Percentiles rank a stretch among this genome's conserved stretches.
Conservation (phyloP, 35 echinoderm and acorn worm species). For the Stichopus chloronotus region DNA sequence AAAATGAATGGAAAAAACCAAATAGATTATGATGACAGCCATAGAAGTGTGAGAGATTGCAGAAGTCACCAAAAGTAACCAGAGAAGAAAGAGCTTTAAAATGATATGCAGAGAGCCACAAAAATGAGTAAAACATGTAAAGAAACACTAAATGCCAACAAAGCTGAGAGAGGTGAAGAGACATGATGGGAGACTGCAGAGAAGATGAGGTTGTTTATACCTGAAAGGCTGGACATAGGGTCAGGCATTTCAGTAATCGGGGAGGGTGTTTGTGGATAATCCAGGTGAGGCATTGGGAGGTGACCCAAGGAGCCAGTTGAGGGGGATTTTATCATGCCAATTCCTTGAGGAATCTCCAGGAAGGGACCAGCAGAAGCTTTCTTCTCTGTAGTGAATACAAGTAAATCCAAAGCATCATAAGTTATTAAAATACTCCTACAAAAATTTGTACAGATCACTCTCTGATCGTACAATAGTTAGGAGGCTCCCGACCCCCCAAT, state of each 20-base stretch:
- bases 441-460: too few relatives aligned
- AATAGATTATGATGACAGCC: background rate
- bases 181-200: background rate
- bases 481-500: too few relatives aligned
- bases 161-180: background rate
- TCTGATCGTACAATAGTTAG: too few relatives aligned
- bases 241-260: slow-evolving; percentile 66
- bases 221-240: slow-evolving; percentile 74
- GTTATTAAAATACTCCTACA: background rate
- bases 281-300: slow-evolving; percentile 73
- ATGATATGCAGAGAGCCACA: background rate
- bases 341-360: slow-evolving; percentile 58
- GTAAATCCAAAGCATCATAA: slow-evolving; percentile 11
- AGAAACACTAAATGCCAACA: background rate
- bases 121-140: background rate
- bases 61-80: background rate
- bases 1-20: background rate
- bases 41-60: background rate
- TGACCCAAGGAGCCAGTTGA: slow-evolving; percentile 84
- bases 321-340: slow-evolving; percentile 75
- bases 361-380: slow-evolving; percentile 16
- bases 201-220: slow-evolving; percentile 50
- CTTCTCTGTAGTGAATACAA: slow-evolving; percentile 39
- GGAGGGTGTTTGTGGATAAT: slow-evolving; percentile 73
- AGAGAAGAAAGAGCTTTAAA: background rate